Conservation (phyloP, 2,888 invertebrate species). For the Zonitis immaculata region DNA sequence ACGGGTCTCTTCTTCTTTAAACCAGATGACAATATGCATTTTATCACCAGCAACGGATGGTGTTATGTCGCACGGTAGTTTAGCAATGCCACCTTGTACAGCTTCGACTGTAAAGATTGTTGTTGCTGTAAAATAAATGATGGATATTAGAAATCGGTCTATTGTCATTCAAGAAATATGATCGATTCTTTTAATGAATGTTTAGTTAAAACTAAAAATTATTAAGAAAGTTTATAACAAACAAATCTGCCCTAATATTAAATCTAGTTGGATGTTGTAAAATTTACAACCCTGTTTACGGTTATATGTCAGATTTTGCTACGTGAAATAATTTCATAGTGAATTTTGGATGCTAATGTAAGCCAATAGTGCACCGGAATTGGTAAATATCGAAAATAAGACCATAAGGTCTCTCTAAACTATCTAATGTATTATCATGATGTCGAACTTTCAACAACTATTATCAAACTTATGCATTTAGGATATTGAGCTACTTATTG, state of each 20-base stretch:
- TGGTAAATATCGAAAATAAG: neutral
- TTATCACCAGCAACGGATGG: constrained; percentile 55
- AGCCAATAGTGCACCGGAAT: neutral
- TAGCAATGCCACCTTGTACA: constrained; percentile 56
- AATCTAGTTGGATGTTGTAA: neutral
- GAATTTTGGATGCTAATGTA: neutral
- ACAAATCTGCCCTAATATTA: neutral
- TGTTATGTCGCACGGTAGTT: constrained; percentile 58
- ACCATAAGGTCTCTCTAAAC: neutral
- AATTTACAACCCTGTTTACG: neutral
- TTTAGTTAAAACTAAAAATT: neutral
- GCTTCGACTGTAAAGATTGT: constrained; percentile 49
- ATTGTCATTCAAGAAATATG: too few relatives aligned
- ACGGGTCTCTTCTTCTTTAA: constrained; percentile 54
- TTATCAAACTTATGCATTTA: constrained; percentile 23
- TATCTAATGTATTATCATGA: constrained; percentile 7
- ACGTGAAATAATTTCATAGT: neutral
- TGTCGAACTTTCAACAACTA: constrained; percentile 23
- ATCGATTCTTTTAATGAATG: neutral
- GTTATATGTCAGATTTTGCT: neutral
- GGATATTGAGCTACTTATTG: constrained; percentile 18
- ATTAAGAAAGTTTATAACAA: neutral
- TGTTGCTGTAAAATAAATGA: constrained; percentile 39
- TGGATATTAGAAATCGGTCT: too few relatives aligned
- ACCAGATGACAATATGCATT: constrained; percentile 61